Evolutionary conservation across 2,113 vertebrate species (phyloP).

Genomic region (Megaceryle torquata): DNA sequence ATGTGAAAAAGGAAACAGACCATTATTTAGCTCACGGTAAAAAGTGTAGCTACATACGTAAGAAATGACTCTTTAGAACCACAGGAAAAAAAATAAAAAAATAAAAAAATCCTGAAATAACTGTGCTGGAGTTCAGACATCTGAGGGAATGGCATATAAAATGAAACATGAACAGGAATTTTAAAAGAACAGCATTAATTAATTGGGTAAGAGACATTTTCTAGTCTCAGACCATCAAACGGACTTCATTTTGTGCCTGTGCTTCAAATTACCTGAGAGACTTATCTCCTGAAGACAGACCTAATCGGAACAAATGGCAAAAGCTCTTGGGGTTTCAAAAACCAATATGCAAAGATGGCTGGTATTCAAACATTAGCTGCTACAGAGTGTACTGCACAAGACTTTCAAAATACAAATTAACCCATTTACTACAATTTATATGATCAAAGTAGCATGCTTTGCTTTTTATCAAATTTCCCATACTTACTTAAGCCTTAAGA

Average conservation of each 20-base stretch:
- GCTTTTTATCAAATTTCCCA: not conserved
- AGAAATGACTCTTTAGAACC: not conserved
- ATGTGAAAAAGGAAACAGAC: not conserved
- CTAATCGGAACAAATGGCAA: conserved; percentile 65
- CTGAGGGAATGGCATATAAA: conserved; percentile 39
- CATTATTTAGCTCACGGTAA: not conserved
- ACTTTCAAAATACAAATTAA: conserved; percentile 66
- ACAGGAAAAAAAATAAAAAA: not conserved
- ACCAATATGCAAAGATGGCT: conserved; percentile 33
- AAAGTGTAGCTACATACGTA: not conserved
- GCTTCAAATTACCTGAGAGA: conserved; percentile 65
- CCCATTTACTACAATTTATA: conserved; percentile 13
- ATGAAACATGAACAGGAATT: conserved; percentile 11
- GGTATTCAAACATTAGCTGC: conserved; percentile 47
- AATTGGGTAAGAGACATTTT: conserved; percentile 54
- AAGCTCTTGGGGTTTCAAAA: conserved; percentile 46
- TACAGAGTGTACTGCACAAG: not conserved
- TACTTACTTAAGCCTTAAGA: conserved; percentile 14
- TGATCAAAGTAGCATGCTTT: conserved; percentile 37
- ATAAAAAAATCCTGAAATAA: not conserved
- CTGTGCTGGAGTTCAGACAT: not conserved
- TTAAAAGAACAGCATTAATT: conserved; percentile 55
- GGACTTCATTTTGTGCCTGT: conserved; percentile 34
- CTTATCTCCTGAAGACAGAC: conserved; percentile 70
- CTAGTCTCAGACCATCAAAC: conserved; percentile 57